Conservation (phyloP, 2,888 invertebrate genomes). For the Drosophila prolongata region DNA sequence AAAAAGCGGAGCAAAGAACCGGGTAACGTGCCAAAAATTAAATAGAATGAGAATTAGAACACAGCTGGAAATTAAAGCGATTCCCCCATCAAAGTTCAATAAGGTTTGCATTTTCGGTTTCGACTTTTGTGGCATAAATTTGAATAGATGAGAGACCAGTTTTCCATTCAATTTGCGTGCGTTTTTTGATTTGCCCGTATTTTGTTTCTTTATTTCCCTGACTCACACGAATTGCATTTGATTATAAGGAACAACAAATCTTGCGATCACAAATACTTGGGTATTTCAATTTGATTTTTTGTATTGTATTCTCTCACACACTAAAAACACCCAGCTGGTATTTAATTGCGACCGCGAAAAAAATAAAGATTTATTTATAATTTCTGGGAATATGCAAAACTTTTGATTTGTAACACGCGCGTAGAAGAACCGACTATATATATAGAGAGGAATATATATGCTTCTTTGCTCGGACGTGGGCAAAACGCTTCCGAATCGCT, state of each 20-base stretch:
- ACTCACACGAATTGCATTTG: slow-evolving; percentile 56
- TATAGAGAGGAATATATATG: slow-evolving; percentile 9
- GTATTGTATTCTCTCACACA: slow-evolving; percentile 7
- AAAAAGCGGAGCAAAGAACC: slow-evolving; percentile 17
- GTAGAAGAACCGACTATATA: slow-evolving; percentile 22
- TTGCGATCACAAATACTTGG: slow-evolving; percentile 22
- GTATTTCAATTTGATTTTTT: not conserved
- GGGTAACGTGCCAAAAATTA: slow-evolving; percentile 20
- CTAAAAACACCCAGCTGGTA: slow-evolving; percentile 33
- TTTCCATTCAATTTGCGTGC: slow-evolving; percentile 4
- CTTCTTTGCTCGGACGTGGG: slow-evolving; percentile 31
- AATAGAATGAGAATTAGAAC: slow-evolving; percentile 33
- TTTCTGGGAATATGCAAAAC: slow-evolving; percentile 34
- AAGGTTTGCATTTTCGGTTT: slow-evolving; percentile 17
- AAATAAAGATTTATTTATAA: slow-evolving; percentile 42
- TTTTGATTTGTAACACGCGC: slow-evolving; percentile 66
- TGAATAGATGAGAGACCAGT: slow-evolving; percentile 5
- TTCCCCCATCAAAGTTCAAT: slow-evolving; percentile 59
- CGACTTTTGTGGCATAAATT: slow-evolving; percentile 20
- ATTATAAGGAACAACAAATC: slow-evolving; percentile 21
- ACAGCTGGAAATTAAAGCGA: slow-evolving; percentile 43
- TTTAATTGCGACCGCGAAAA: slow-evolving; percentile 14
- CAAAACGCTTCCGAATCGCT: slow-evolving; percentile 79
- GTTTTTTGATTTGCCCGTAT: slow-evolving; percentile 9
- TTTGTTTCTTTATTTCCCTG: slow-evolving; percentile 15